A percentile compares a stretch with the other conserved stretches of the same genome.
These are phyloP conservation scores for Drosophila baimaii DNA, from an alignment of 1,140 invertebrate genomes.

Conservation along the genomic window DNA sequence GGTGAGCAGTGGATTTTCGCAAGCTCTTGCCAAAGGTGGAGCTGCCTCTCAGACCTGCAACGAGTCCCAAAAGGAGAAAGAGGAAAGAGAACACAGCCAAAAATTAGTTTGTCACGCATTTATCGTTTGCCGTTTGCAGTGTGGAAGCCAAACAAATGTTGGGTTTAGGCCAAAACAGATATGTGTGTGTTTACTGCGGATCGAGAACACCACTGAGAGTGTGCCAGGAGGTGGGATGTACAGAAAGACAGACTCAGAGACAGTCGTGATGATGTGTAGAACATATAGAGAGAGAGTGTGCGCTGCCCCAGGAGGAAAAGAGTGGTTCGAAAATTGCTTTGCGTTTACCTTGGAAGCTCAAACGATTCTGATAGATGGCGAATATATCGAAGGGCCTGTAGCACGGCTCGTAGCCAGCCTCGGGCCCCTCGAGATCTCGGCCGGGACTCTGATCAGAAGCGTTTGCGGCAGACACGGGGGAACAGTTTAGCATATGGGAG, in stretches of 20 bases:
- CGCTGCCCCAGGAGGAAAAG: conserved; percentile 38
- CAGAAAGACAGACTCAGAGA: conserved; percentile 32
- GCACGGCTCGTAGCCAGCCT: conserved; percentile 74
- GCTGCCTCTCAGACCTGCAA: conserved; percentile 71
- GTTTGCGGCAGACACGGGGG: conserved; percentile 47
- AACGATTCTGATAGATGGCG: conserved; percentile 82
- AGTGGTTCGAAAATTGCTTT: conserved; percentile 57
- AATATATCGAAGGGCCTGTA: conserved; percentile 82
- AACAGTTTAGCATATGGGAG: conserved; percentile 66
- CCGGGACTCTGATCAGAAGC: conserved; percentile 36
- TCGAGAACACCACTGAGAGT: conserved; percentile 12
- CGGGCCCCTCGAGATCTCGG: conserved; percentile 48
- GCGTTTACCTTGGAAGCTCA: conserved; percentile 82
- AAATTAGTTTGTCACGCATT: conserved; percentile 28
- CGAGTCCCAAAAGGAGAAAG: neutral
- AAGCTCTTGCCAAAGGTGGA: conserved; percentile 81
- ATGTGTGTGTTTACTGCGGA: conserved; percentile 26
- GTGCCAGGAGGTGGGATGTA: conserved; percentile 22
- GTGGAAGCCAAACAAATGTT: conserved; percentile 22
- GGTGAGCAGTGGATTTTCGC: conserved; percentile 55
- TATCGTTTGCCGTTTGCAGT: conserved; percentile 11
- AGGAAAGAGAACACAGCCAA: neutral
- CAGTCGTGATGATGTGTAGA: conserved; percentile 33
- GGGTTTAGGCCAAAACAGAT: conserved; percentile 18
- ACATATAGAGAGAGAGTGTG: conserved; percentile 23